A percentile compares a stretch with the other conserved stretches of the same genome.
These are phyloP conservation scores for Tympanuchus pallidicinctus DNA, from an alignment of 2,113 vertebrate genomes.

Conservation along the genomic window DNA sequence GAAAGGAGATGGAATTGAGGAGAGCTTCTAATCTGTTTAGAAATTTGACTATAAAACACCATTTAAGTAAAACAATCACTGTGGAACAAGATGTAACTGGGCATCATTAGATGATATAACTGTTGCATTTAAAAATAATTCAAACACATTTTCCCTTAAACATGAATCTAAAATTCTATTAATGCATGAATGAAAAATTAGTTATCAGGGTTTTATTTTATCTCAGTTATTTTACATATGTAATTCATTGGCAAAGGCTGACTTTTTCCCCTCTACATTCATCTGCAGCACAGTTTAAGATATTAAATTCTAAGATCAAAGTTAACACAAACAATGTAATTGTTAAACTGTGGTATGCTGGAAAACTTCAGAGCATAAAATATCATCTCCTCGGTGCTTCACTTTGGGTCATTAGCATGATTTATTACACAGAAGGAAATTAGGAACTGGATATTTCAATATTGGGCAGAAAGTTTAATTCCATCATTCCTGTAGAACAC, in stretches of 20 bases:
- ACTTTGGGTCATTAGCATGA: slow-evolving; percentile 69
- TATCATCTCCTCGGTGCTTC: slow-evolving; percentile 22
- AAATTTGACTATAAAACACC: not conserved
- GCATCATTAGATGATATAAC: not conserved
- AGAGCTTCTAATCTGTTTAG: not conserved
- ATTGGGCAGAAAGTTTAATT: slow-evolving; percentile 70
- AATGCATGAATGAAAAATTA: not conserved
- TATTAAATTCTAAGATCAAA: not conserved
- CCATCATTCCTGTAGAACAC: slow-evolving; percentile 49
- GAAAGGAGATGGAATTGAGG: not conserved
- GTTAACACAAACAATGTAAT: not conserved
- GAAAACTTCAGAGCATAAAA: not conserved
- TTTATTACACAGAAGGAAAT: slow-evolving; percentile 78
- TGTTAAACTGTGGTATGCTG: not conserved
- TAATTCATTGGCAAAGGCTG: not conserved
- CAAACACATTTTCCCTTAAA: not conserved
- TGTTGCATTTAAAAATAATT: not conserved
- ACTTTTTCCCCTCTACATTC: not conserved
- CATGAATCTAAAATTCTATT: not conserved
- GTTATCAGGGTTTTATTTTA: not conserved
- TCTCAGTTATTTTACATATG: not conserved
- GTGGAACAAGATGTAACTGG: not conserved
- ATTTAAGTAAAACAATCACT: not conserved
- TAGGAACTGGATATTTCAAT: slow-evolving; percentile 75
- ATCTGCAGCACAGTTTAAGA: not conserved